A percentile compares a stretch with the other conserved stretches of the same genome.
Conservation (phyloP, 2,888 invertebrate species). For the Eristalis intricaria region DNA sequence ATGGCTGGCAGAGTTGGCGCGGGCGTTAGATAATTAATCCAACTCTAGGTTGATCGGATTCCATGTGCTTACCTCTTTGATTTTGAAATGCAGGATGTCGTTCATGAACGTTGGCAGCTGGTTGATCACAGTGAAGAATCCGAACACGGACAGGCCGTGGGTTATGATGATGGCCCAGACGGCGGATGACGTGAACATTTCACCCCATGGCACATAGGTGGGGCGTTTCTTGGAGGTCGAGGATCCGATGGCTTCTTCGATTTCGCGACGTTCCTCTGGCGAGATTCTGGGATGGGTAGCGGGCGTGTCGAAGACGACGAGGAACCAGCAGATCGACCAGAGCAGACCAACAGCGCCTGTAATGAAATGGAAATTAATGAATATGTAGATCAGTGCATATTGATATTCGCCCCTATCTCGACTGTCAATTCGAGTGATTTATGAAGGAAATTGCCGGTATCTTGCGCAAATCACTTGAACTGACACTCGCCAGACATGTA, state of each 20-base stretch:
- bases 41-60: conserved; percentile 55
- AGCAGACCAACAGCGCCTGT: conserved; percentile 86
- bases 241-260: conserved; percentile 87
- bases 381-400: background rate
- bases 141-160: conserved; percentile 92
- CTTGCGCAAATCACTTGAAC: background rate
- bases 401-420: background rate
- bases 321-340: conserved; percentile 93
- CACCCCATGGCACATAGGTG: conserved; percentile 88
- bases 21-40: conserved; percentile 55
- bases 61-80: conserved; percentile 86
- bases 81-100: conserved; percentile 88
- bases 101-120: conserved; percentile 94
- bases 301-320: conserved; percentile 90
- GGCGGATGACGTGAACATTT: conserved; percentile 86
- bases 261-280: conserved; percentile 86
- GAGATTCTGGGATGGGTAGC: conserved; percentile 91
- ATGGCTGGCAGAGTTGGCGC: conserved; percentile 8
- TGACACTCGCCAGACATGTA: background rate
- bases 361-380: conserved; percentile 15
- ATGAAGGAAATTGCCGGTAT: background rate
- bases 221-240: conserved; percentile 84
- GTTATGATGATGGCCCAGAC: conserved; percentile 94
- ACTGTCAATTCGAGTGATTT: background rate
- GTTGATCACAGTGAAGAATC: conserved; percentile 93